phyloP scores from a whole-genome alignment of 2,888 invertebrate genomes.

The Erpobdella octoculata region DNA sequence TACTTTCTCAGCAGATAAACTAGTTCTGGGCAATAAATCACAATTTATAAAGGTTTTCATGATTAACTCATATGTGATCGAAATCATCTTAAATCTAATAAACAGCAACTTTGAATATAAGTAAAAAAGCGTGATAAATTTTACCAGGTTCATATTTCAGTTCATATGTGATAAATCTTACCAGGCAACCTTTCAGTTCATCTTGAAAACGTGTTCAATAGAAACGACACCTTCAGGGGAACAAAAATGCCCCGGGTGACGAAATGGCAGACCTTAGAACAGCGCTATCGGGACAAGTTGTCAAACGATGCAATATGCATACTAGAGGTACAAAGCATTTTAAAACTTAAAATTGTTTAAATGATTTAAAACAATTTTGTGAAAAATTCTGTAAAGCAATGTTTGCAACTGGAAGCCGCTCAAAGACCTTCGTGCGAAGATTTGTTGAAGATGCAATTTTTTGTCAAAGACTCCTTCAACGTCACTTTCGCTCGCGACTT shows the following conservation, averaged over 20 bases:
- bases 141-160: background rate
- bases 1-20: too few species aligned
- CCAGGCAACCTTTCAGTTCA: slow-evolving; percentile 49
- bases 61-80: background rate
- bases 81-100: background rate
- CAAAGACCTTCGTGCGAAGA: too few species aligned
- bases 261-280: slow-evolving; percentile 46
- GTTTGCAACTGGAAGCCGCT: too few species aligned
- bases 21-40: too few species aligned
- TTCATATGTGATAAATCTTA: too few species aligned
- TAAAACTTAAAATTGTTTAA: too few species aligned
- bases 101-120: background rate
- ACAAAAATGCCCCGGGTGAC: slow-evolving; percentile 50
- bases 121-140: background rate
- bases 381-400: too few species aligned
- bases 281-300: background rate
- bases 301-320: background rate
- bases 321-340: slow-evolving; percentile 1
- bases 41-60: too few species aligned
- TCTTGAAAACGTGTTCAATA: slow-evolving; percentile 50
- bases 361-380: too few species aligned
- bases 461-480: too few species aligned
- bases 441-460: too few species aligned
- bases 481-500: too few species aligned
- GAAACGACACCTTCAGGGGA: slow-evolving; percentile 51